A percentile compares a stretch with the other conserved stretches of the same genome.
Conservation (phyloP, 2,797 vertebrate genomes). For the Alectoris magna region DNA sequence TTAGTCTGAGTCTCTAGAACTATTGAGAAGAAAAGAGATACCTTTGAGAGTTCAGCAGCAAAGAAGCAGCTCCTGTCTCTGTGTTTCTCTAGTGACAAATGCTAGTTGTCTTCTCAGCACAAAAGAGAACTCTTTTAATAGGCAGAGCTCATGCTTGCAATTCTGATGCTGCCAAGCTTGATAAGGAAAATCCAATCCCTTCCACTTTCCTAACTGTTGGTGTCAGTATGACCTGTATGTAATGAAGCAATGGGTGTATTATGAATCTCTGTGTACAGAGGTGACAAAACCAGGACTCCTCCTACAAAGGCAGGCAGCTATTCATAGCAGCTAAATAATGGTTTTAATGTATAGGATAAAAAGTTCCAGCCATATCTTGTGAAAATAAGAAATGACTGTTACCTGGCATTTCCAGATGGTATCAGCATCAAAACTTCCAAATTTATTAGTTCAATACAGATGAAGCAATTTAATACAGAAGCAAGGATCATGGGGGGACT, state of each 20-base stretch:
- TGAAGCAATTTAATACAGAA: no score
- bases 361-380: neutral
- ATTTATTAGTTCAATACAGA: neutral
- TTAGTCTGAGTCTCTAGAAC: neutral
- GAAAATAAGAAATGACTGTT: neutral
- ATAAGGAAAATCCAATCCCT: constrained; percentile 27
- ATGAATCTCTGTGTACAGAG: neutral
- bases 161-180: constrained; percentile 28
- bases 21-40: neutral
- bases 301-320: neutral
- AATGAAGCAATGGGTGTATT: neutral
- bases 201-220: neutral
- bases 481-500: no score
- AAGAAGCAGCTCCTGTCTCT: neutral
- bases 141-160: constrained; percentile 10
- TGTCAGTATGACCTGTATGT: constrained; percentile 6
- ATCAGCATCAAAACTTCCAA: neutral
- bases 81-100: constrained; percentile 13
- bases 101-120: constrained; percentile 3
- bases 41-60: constrained; percentile 2
- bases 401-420: neutral
- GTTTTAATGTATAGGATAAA: neutral
- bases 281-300: neutral
- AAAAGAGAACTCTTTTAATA: constrained; percentile 31
- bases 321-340: neutral